Evolutionary conservation across 2,888 invertebrate species (phyloP).

Genomic region (Gasteruption jaculator): DNA sequence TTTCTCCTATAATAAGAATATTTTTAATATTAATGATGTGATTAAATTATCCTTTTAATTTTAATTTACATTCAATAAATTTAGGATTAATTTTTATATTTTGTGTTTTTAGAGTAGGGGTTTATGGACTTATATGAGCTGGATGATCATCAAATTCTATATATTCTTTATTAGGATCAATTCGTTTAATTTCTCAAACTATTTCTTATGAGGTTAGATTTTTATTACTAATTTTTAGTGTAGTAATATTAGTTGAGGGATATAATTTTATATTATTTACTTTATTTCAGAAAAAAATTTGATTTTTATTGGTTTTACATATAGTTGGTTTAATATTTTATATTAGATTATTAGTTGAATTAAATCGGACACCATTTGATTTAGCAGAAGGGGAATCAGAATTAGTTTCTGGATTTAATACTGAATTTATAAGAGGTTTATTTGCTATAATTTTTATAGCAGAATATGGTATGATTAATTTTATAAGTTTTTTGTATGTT

Average conservation of each 20-base stretch:
- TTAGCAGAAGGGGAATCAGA: conserved; percentile 75
- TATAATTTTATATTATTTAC: conserved; percentile 49
- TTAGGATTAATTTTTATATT: conserved; percentile 64
- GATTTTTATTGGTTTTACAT: too few species aligned
- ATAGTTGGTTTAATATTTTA: too few species aligned
- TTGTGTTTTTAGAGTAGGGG: conserved; percentile 61
- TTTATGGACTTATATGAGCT: conserved; percentile 62
- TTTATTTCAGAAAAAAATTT: conserved; percentile 51
- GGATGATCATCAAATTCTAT: conserved; percentile 71
- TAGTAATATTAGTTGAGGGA: conserved; percentile 56
- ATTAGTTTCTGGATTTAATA: conserved; percentile 73
- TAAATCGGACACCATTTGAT: conserved; percentile 71
- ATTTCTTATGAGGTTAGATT: conserved; percentile 76
- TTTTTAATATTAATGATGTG: conserved; percentile 60
- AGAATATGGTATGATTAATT: conserved; percentile 61
- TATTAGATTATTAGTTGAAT: conserved; percentile 62
- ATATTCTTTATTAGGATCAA: conserved; percentile 66
- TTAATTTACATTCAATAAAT: conserved; percentile 54
- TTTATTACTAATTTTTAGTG: conserved; percentile 60
- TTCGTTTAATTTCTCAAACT: conserved; percentile 68
- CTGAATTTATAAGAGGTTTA: conserved; percentile 66
- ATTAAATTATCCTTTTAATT: conserved; percentile 58
- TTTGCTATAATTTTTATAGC: conserved; percentile 71
- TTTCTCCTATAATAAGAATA: conserved; percentile 59
- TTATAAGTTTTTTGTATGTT: conserved; percentile 57